phyloP scores from a whole-genome alignment of 2,888 invertebrate species.

The Polymixis flavicincta region DNA sequence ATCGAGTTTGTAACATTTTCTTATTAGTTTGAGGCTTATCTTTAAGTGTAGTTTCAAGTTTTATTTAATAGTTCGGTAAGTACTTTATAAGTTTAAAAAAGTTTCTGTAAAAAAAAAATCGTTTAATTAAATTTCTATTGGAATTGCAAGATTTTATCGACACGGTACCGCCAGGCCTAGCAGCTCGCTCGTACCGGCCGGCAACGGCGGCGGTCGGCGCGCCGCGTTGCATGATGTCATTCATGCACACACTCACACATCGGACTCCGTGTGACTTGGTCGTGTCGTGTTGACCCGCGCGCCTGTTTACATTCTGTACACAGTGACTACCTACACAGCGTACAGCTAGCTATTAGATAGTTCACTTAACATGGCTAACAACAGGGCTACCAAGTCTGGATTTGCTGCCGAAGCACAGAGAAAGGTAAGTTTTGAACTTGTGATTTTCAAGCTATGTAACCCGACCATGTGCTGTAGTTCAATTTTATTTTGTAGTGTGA shows the following conservation, averaged over 20 bases:
- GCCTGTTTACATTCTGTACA: constrained; percentile 87
- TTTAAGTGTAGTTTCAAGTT: too few relatives aligned
- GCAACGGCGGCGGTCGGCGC: constrained; percentile 71
- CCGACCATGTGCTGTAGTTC: constrained; percentile 68
- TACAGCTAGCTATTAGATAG: constrained; percentile 77
- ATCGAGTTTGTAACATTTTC: too few relatives aligned
- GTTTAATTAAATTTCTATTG: neutral
- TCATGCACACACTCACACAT: constrained; percentile 89
- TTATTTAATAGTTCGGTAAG: too few relatives aligned
- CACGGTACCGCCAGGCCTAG: constrained; percentile 56
- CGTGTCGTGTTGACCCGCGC: constrained; percentile 75
- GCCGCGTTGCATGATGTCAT: constrained; percentile 86
- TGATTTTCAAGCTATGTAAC: constrained; percentile 65
- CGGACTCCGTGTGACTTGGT: constrained; percentile 78
- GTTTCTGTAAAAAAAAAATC: too few relatives aligned
- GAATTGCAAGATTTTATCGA: constrained; percentile 65
- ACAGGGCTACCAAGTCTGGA: constrained; percentile 97
- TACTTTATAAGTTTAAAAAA: too few relatives aligned
- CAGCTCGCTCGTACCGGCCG: constrained; percentile 66
- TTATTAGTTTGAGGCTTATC: too few relatives aligned
- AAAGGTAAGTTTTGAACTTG: constrained; percentile 92
- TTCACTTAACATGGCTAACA: constrained; percentile 92
- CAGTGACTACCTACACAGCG: constrained; percentile 86
- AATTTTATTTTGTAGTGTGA: constrained; percentile 50
- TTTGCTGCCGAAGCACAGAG: constrained; percentile 98